Conservation (phyloP, 2,888 invertebrate genomes). For the Trachelus iudaicus region DNA sequence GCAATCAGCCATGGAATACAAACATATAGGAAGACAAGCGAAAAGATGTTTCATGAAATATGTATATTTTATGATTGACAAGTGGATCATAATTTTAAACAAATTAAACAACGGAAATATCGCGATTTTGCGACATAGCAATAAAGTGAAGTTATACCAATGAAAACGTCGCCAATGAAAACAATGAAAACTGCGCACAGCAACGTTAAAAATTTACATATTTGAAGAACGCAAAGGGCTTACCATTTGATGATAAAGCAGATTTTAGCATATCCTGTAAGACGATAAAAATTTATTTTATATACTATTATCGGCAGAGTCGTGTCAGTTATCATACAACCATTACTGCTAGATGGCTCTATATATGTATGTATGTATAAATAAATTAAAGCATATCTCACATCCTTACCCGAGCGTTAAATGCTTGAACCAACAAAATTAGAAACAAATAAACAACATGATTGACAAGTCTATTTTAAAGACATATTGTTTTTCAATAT, state of each 20-base stretch:
- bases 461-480: neutral
- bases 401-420: neutral
- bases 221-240: neutral
- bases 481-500: neutral
- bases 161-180: neutral
- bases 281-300: neutral
- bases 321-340: neutral
- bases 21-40: neutral
- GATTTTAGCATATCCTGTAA: neutral
- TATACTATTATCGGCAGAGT: neutral
- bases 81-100: neutral
- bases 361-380: neutral
- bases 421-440: neutral
- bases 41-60: neutral
- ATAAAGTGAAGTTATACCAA: neutral
- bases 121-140: neutral
- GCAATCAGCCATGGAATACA: neutral
- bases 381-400: neutral
- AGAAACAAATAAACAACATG: neutral
- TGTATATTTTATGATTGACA: neutral
- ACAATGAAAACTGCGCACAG: neutral
- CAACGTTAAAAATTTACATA: neutral
- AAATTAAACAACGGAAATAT: neutral
- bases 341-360: neutral
- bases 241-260: neutral